Evolutionary conservation across 1,140 invertebrate genomes (phyloP).

Genomic region (Leptopilina boulardi): DNA sequence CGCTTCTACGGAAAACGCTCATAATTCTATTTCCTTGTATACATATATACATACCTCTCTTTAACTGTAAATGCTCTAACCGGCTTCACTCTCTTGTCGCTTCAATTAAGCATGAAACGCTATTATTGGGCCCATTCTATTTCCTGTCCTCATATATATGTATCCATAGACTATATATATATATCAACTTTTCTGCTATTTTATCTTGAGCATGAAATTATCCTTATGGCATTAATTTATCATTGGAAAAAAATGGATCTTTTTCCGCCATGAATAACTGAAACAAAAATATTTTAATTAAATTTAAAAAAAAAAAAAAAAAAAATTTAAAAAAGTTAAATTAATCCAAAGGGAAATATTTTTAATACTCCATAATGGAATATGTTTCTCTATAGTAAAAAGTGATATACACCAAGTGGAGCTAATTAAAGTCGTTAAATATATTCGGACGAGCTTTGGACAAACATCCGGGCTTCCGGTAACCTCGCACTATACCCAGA

Average conservation of each 20-base stretch:
- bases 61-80: background rate
- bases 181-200: background rate
- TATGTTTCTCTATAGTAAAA: background rate
- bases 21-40: constrained; percentile 13
- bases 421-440: constrained; percentile 23
- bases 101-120: constrained; percentile 13
- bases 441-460: constrained; percentile 34
- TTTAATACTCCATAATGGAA: background rate
- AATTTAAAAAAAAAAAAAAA: too few relatives aligned
- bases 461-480: constrained; percentile 44
- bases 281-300: too few relatives aligned
- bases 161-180: background rate
- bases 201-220: background rate
- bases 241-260: too few relatives aligned
- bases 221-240: too few relatives aligned
- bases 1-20: background rate
- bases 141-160: background rate
- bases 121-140: constrained; percentile 11
- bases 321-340: too few relatives aligned
- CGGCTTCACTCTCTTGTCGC: constrained; percentile 3
- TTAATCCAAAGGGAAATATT: too few relatives aligned
- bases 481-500: constrained; percentile 36
- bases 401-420: constrained; percentile 4
- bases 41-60: too few relatives aligned
- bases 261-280: too few relatives aligned